Conservation (phyloP, 2,797 vertebrate genomes). For the Peromyscus melanophrys region DNA sequence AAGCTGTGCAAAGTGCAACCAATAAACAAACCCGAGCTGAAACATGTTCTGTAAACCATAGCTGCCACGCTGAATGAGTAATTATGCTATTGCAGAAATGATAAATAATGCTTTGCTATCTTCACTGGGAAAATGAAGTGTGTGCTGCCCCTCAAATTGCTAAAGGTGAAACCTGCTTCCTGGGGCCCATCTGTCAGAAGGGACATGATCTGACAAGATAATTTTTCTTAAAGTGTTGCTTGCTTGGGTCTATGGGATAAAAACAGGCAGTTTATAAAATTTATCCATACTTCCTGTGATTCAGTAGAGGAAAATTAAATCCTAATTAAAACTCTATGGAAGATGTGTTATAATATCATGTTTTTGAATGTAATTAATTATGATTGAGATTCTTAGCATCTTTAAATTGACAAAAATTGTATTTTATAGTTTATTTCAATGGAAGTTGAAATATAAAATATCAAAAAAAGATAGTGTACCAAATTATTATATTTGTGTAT, state of each 20-base stretch:
- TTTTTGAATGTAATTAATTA: background rate
- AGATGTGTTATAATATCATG: background rate
- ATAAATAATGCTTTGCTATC: slow-evolving; percentile 62
- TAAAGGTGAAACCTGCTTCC: slow-evolving; percentile 78
- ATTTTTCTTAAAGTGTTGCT: slow-evolving; percentile 74
- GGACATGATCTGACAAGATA: slow-evolving; percentile 78
- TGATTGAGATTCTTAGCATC: background rate
- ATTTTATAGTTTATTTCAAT: background rate
- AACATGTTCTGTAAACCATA: slow-evolving; percentile 39
- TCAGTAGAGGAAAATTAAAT: slow-evolving; percentile 49
- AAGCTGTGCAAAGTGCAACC: slow-evolving; percentile 59
- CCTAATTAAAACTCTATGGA: slow-evolving; percentile 13
- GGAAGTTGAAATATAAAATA: slow-evolving; percentile 10
- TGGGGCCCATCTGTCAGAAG: slow-evolving; percentile 69
- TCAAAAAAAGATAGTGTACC: background rate
- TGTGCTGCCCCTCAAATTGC: slow-evolving; percentile 77
- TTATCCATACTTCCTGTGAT: background rate
- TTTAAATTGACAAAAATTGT: background rate
- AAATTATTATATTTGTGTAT: background rate
- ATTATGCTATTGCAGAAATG: slow-evolving; percentile 73
- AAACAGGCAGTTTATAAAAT: slow-evolving; percentile 62
- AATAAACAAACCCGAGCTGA: slow-evolving; percentile 63
- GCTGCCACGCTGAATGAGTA: slow-evolving; percentile 75
- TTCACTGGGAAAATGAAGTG: slow-evolving; percentile 75
- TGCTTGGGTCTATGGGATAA: slow-evolving; percentile 7